These are phyloP conservation scores for Pentalonia nigronervosa DNA, from an alignment of 1,140 invertebrate genomes.

Conservation along the genomic window DNA sequence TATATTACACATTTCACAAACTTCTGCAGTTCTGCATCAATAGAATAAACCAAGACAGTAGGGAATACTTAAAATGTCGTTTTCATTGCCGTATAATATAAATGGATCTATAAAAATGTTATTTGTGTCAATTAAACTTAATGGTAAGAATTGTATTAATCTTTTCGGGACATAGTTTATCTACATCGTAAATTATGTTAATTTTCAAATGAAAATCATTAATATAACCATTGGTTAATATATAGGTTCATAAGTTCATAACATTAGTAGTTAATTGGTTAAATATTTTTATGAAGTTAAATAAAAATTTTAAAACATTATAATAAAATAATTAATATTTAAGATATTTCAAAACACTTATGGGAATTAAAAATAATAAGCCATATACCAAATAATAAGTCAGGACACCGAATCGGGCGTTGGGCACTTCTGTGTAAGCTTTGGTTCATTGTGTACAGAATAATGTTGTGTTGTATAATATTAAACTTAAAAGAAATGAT, in stretches of 20 bases:
- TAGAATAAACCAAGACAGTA: constrained; percentile 14
- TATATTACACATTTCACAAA: not conserved
- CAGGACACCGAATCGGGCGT: too few species aligned
- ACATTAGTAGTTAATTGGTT: not conserved
- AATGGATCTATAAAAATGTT: constrained; percentile 18
- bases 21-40: not conserved
- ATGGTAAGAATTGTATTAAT: constrained; percentile 10
- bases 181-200: not conserved
- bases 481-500: not conserved
- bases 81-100: constrained; percentile 1
- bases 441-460: not conserved
- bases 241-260: not conserved
- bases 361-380: not conserved
- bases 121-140: not conserved
- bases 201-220: not conserved
- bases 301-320: not conserved
- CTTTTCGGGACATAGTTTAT: not conserved
- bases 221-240: not conserved
- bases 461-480: not conserved
- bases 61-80: constrained; percentile 9
- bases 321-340: not conserved
- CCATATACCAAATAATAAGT: not conserved
- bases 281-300: not conserved
- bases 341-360: not conserved
- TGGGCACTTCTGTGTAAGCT: not conserved